Base-by-base conservation (phyloP, 1,140 invertebrate genomes). In the Neodiprion fabricii region DNA sequence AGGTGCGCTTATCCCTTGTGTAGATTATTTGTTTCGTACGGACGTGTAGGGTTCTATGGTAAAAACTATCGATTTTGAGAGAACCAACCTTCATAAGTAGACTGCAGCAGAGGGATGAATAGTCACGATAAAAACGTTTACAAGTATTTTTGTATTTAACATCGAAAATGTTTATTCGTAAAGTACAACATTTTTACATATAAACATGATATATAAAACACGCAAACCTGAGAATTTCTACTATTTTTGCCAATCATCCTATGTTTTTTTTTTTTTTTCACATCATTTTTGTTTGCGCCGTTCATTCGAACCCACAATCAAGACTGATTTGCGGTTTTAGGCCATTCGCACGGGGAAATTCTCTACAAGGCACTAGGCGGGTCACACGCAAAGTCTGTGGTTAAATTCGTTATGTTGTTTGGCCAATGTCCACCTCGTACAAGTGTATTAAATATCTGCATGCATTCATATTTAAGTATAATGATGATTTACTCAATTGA, bases 141-240 rank as follows among this genome's bases (percentile, higher is more conserved):
- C 1, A 40, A 40, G 28, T 40, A 1, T 5, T 40, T 40, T 49
- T 71, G 50, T 12, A 68, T 78, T 80, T 83, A 75, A 78, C 81
- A 83, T 86, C 80, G 84, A 84, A 87, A 86, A 87, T 82, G 78
- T 87, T 86, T 87, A 87, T 86, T 87, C 83, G 79, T 82, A 83
- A 84, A 80, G 80, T 85, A 85, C 80, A 61, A 82, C 79, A 83
- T 78, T 76, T 83, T 78, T 79, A 61, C 53, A 61, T 17, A 17
- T 17, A 61, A 14, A 61, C 53, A 9, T 61, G 9, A 14, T 61
- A 61, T 61, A 61, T 61, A 61, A 61, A 61, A 61, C 11, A 61
- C 53, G n/a, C 53, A 61, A 17, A 61, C 53, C 5, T 61, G 53
- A 61, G 53, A 61, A 61, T 61, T 11, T 61, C 28, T 40, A 0